Evolutionary conservation across 2,113 vertebrate genomes (phyloP).

Genomic region (Scatophagus argus): DNA sequence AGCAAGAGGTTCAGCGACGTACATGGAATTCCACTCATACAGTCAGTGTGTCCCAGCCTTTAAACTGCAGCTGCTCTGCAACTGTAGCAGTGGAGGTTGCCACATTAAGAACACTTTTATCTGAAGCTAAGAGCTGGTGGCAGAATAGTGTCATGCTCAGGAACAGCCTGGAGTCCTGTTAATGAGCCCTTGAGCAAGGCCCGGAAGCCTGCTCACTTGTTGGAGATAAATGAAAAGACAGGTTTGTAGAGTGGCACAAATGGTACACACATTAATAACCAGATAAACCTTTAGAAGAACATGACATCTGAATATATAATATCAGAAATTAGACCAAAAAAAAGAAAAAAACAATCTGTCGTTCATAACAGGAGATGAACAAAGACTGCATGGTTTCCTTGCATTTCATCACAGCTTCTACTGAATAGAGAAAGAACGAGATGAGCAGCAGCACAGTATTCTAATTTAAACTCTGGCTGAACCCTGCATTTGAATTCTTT

Average conservation of each 20-base stretch:
- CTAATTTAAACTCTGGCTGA: conserved; percentile 80
- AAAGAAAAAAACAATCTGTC: neutral
- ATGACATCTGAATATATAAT: neutral
- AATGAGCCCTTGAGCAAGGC: neutral
- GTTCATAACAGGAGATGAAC: conserved; percentile 11
- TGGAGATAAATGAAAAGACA: neutral
- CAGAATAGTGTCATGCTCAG: neutral
- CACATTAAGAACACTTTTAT: neutral
- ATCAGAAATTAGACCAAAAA: conserved; percentile 2
- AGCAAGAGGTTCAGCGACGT: too few relatives aligned
- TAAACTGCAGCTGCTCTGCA: neutral
- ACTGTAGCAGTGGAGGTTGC: neutral
- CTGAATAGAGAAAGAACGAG: conserved; percentile 43
- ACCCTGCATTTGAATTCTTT: conserved; percentile 82
- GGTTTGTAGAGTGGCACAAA: too few relatives aligned
- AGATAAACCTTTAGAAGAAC: neutral
- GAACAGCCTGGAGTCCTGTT: neutral
- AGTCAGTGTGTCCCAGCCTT: too few relatives aligned
- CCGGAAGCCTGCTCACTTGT: neutral
- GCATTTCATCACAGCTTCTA: conserved; percentile 22
- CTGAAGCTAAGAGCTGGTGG: neutral
- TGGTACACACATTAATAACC: neutral
- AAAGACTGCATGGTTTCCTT: neutral
- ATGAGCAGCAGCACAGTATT: conserved; percentile 65
- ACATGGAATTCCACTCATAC: too few relatives aligned